phyloP scores from a whole-genome alignment of 2,888 invertebrate species.

The Tenthredo scrophulariae region DNA sequence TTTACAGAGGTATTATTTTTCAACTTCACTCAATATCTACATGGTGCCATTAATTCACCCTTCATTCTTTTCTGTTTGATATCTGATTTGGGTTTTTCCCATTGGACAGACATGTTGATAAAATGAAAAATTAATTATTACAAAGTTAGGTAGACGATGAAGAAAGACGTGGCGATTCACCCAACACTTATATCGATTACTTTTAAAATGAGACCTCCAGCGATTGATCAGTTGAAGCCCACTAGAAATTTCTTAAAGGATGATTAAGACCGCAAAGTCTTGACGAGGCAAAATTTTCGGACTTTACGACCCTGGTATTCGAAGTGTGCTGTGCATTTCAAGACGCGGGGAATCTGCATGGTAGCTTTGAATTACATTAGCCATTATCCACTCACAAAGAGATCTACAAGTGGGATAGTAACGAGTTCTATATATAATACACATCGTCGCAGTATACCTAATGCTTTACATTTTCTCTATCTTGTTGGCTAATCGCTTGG shows the following conservation, averaged over 20 bases:
- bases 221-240: background rate
- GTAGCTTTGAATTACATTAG: slow-evolving; percentile 27
- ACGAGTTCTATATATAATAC: background rate
- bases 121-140: background rate
- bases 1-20: background rate
- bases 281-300: background rate
- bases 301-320: background rate
- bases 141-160: background rate
- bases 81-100: background rate
- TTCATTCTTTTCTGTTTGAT: background rate
- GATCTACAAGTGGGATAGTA: slow-evolving; percentile 45
- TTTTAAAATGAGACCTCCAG: background rate
- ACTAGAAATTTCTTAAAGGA: background rate
- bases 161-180: background rate
- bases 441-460: background rate
- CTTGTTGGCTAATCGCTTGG: slow-evolving; percentile 9
- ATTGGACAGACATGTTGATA: background rate
- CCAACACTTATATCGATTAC: background rate
- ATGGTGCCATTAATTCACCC: background rate
- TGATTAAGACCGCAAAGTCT: background rate
- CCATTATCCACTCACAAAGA: slow-evolving; percentile 31
- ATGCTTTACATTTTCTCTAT: slow-evolving; percentile 19
- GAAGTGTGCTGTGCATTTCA: background rate
- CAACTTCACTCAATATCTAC: background rate
- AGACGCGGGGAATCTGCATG: background rate